Base-by-base conservation (phyloP, 2,797 vertebrate genomes). In the Benthosema pterotum region DNA sequence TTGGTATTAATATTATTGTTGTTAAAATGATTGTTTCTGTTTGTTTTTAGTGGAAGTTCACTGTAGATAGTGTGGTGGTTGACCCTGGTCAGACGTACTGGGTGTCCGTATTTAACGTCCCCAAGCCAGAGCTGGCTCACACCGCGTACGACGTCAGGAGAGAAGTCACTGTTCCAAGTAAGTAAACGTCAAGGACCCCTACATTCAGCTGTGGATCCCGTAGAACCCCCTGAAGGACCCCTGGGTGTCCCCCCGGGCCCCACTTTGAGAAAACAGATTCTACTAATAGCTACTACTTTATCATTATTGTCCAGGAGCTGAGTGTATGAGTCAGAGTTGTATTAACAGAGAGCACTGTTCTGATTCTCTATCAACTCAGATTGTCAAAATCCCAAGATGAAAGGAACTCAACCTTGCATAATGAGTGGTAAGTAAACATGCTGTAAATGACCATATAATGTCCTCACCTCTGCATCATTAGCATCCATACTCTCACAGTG, bases 61-160 rank as follows among this genome's bases (percentile, higher is more conserved):
- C 75, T 7, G 65, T 87, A 18, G 54, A 89, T 59, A 78, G 74
- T 73, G 63, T 93, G 54, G 82, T 88, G 18, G 53, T 93, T 50
- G 72, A 90, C 0, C 92, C 92, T 0, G 90, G 69, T 6, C 52
- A 80, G 19, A 55, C 0, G 0, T 94, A 93, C 65, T 7, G 0
- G 0, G 82, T 93, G 53, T 88, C 88, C 0, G 80, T 91, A 51
- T 80, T 81, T 53, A 93, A 91, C 81, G 87, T 93, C 50, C 93
- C 93, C 22, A 91, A 87, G 79, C 89, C 89, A 6, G 87, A 91
- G 47, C 0, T 71, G 1, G 0, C 9, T 4, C 55, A 92, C 77
- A 90, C 77, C 54, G 1, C 0, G 57, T 88, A 89, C 9, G 61
- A 89, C 11, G 13, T 92, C 49, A 50, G 58, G 6, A 0, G 0